Conservation (phyloP, 2,797 vertebrate genomes). For the Percopsis omiscomaycus region DNA sequence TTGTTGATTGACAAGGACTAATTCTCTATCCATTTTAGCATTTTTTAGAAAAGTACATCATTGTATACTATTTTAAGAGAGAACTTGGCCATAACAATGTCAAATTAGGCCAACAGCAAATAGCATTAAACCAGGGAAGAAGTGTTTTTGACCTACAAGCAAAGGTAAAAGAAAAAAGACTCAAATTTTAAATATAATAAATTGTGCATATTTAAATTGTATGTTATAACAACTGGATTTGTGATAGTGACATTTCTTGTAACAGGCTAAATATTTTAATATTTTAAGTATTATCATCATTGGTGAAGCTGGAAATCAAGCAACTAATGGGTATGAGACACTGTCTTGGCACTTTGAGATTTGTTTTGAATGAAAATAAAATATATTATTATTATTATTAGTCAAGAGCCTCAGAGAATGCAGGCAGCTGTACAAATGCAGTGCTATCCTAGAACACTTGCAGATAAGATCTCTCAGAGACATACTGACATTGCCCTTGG, state of each 20-base stretch:
- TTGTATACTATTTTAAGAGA: slow-evolving; percentile 1
- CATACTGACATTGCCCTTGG: slow-evolving; percentile 14
- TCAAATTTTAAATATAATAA: too few species aligned
- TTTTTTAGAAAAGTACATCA: neutral
- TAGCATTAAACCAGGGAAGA: neutral
- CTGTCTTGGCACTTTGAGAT: too few species aligned
- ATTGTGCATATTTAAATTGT: too few species aligned
- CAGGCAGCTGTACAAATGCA: slow-evolving; percentile 44
- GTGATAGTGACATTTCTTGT: too few species aligned
- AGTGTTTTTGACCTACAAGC: neutral
- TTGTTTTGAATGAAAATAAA: neutral
- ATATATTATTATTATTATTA: too few species aligned
- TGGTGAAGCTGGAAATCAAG: neutral
- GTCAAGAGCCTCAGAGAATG: too few species aligned
- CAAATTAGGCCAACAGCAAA: neutral
- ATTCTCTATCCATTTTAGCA: neutral
- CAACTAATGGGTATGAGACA: too few species aligned
- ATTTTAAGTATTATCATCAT: neutral
- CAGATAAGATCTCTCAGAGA: slow-evolving; percentile 31
- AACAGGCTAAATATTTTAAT: neutral
- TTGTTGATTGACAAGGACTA: too few species aligned
- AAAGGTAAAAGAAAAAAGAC: neutral
- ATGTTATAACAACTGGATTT: too few species aligned
- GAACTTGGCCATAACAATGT: neutral
- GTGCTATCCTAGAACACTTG: neutral